Evolutionary conservation across 2,888 invertebrate species (phyloP), one percentile per base, ranked within the genome.

Genomic region (Thera britannica): DNA sequence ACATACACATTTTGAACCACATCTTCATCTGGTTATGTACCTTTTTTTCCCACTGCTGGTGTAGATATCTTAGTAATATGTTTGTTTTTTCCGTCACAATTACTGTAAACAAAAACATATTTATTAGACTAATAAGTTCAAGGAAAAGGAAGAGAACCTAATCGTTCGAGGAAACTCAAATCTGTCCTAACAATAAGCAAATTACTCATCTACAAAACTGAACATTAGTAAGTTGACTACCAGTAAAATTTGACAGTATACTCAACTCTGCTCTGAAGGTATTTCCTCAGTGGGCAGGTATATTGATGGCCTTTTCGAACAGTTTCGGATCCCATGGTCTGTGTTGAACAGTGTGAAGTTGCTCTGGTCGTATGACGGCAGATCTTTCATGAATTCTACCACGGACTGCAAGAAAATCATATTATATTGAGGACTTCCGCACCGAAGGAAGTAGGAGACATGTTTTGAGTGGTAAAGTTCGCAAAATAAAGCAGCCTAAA

Each of bases 11-110:
- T 36, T 44, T 12, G 12, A 23, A 44, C 5, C 44, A 46, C 6
- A 36, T 23, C 36, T 49, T 41, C 23, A 55, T 7, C 7, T 2
- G 1, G 44, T n/a, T 51, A 23, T 5, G n/a, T 66, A 96, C 96
- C 95, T 98, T 98, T 94, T 98, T 98, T 85, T 98, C 98, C 98
- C 98, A 98, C 90, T 98, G 98, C 82, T 98, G 98, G 81, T 98
- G 98, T 74, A 99, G 95, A 90, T 98, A 99, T 92, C 98, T 96
- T 81, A 99, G 91, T 68, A 99, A 94, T 82, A 99, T 98, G 85
- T 98, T 98, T 58, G 98, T 97, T 92, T 98, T 98, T 90, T 99
- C 99, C 84, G 98, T 98, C 55, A 98, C 98, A 84, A 99, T 99
- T 79, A 98, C 98, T 97, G 94, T 72, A 96, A 95, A 82, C 78